These are phyloP conservation scores for Eulemur macaco DNA, from an alignment of 2,113 vertebrate species.

Conservation along the genomic window DNA sequence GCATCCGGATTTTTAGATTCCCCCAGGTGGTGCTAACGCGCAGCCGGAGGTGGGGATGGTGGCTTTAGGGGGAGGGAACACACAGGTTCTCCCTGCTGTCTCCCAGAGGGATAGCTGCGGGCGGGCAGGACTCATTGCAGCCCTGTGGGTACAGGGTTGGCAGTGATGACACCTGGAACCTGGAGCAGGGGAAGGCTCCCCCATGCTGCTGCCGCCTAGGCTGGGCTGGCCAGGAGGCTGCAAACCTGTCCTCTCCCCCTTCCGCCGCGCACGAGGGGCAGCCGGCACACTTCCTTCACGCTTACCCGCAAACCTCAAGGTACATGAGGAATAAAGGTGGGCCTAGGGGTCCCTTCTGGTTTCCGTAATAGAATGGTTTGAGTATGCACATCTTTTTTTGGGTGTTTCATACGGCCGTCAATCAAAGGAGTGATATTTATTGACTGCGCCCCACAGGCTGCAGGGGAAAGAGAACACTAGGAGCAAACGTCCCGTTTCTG, in stretches of 20 bases:
- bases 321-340: background rate
- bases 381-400: background rate
- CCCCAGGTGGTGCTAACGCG: background rate
- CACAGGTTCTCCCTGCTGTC: background rate
- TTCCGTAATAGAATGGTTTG: background rate
- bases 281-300: background rate
- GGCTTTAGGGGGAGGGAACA: background rate
- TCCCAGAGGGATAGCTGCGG: too few species aligned
- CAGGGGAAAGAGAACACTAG: background rate
- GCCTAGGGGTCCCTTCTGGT: background rate
- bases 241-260: background rate
- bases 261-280: too few species aligned
- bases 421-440: background rate
- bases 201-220: background rate
- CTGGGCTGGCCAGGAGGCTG: background rate
- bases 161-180: background rate
- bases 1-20: background rate
- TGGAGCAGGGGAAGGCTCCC: background rate
- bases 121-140: background rate
- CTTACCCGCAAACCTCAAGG: background rate
- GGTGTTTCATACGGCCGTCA: background rate
- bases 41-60: too few species aligned
- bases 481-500: background rate
- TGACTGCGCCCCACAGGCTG: background rate
- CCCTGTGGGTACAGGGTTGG: background rate